Base-by-base conservation (phyloP, 2,113 vertebrate species). In the Zosterops hypoxanthus region DNA sequence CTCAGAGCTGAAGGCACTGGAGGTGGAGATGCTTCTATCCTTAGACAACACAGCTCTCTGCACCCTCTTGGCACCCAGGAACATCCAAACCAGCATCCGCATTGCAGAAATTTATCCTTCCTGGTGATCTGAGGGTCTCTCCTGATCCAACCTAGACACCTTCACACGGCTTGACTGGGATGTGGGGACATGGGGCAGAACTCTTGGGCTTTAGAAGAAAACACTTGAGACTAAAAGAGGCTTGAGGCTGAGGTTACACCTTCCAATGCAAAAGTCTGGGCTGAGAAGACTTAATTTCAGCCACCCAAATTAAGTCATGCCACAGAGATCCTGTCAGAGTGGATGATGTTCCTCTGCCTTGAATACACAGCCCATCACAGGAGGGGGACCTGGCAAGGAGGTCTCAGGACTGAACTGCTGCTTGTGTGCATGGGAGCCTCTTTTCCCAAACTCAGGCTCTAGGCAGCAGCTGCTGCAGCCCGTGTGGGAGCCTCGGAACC, bases 311-410 rank as follows among this genome's bases (percentile, higher is more conserved):
- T 3, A 61, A 70, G 34, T 11, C 0, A 0, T 31, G 71, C 65
- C 60, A 26, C 33, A 53, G 56, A 66, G 39, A 53, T 86, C 26
- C 39, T 6, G 3, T 5, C 2, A 5, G 39, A 57, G 68, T 0
- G 2, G 72, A 9, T 0, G 3, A 4, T 18, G 52, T 50, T 57
- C 46, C 76, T 60, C 26, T 83, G 59, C 75, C 72, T 33, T 50
- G 12, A 33, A 33, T 19, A 39, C 22, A 24, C 2, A 5, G 41
- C 14, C 66, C 52, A 8, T 5, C 1, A 5, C 76, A 18, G 33
- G 34, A 34, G 42, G 12, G 25, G 31, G n/a, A 60, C 22, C 15
- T 2, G 1, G 14, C 0, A 1, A 29, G 36, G n/a, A 44, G 5
- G 0, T 41, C 34, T 57, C 3, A 16, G 49, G 46, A 14, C 19